Percentiles rank a stretch among this genome's conserved stretches.
These are phyloP conservation scores for Penaeus monodon DNA, from an alignment of 2,888 invertebrate genomes.

Conservation along the genomic window DNA sequence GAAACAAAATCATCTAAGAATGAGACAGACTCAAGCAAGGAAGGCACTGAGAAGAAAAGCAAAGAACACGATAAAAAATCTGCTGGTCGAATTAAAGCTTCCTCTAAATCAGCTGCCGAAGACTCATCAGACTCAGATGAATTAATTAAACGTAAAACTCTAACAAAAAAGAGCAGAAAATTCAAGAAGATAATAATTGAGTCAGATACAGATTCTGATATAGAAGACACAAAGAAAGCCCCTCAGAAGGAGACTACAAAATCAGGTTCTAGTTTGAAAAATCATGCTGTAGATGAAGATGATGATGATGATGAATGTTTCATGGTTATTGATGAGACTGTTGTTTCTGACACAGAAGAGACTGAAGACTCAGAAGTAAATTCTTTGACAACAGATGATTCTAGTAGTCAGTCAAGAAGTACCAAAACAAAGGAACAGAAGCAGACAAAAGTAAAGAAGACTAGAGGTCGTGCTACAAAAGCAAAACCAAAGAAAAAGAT, in stretches of 20 bases:
- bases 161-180: slow-evolving; percentile 40
- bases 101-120: slow-evolving; percentile 37
- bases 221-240: slow-evolving; percentile 32
- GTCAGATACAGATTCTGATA: slow-evolving; percentile 59
- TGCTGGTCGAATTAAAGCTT: neutral
- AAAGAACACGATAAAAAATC: slow-evolving; percentile 23
- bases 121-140: slow-evolving; percentile 18
- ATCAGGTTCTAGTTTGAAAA: neutral
- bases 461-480: neutral
- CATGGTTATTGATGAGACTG: slow-evolving; percentile 49
- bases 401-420: neutral
- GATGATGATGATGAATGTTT: slow-evolving; percentile 37
- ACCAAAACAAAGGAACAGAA: neutral
- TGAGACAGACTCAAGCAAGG: slow-evolving; percentile 8
- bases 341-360: slow-evolving; percentile 32
- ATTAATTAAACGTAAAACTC: neutral
- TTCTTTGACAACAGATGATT: slow-evolving; percentile 41
- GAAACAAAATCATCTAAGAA: neutral
- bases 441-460: slow-evolving; percentile 7
- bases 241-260: neutral
- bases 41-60: slow-evolving; percentile 18
- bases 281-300: slow-evolving; percentile 4
- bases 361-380: slow-evolving; percentile 43
- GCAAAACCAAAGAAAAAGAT: slow-evolving; percentile 30
- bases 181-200: slow-evolving; percentile 57